phyloP scores from a whole-genome alignment of 2,113 vertebrate species.

The Oostethus manadensis region DNA sequence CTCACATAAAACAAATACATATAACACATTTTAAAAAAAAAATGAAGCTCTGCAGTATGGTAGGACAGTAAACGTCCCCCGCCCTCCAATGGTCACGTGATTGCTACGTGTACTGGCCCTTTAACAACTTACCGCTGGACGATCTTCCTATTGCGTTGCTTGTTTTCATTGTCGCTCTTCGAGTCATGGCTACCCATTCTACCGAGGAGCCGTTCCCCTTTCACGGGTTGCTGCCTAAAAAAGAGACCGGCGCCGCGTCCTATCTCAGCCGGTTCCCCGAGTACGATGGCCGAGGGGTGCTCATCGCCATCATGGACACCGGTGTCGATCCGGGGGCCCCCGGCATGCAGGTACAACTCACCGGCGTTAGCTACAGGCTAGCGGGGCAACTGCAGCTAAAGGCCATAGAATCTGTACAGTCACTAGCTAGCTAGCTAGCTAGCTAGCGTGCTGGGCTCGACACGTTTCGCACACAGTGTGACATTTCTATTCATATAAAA shows the following conservation, averaged over 20 bases:
- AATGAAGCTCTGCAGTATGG: no score
- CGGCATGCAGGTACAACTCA: constrained; percentile 87
- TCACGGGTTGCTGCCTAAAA: constrained; percentile 92
- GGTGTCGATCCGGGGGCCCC: constrained; percentile 95
- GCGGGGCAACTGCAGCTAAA: constrained; percentile 25
- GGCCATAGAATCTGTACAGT: constrained; percentile 29
- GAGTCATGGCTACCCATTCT: constrained; percentile 81
- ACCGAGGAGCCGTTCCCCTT: constrained; percentile 89
- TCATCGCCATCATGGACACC: constrained; percentile 90
- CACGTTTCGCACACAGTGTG: neutral
- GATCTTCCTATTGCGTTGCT: constrained; percentile 46
- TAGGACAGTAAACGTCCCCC: no score
- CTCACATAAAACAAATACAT: no score
- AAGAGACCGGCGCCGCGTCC: constrained; percentile 89
- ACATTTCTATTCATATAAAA: neutral
- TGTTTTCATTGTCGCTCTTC: constrained; percentile 64
- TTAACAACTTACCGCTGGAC: constrained; percentile 54
- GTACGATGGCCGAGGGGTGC: constrained; percentile 87
- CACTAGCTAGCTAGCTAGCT: constrained; percentile 9
- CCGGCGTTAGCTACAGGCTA: constrained; percentile 30
- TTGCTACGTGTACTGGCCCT: constrained; percentile 42
- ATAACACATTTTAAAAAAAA: no score
- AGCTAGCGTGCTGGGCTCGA: neutral
- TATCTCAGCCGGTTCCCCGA: constrained; percentile 88
- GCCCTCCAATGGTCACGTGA: no score